A percentile compares a stretch with the other conserved stretches of the same genome.
Evolutionary conservation across 2,888 invertebrate species (phyloP).

Genomic region (Frankliniella intonsa): DNA sequence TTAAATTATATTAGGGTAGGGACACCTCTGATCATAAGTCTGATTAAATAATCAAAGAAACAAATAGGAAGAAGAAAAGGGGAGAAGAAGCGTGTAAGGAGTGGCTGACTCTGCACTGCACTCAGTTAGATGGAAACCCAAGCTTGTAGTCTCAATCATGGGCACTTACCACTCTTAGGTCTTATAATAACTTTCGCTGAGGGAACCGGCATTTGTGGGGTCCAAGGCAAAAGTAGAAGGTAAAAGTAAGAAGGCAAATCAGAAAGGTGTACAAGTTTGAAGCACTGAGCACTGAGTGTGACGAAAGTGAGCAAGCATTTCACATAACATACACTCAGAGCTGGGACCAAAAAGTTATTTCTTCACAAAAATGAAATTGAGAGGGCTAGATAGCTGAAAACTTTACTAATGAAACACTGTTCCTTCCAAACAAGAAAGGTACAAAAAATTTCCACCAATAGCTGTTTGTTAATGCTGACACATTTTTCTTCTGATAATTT

Average conservation of each 20-base stretch:
- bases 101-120: slow-evolving; percentile 15
- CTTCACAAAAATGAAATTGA: too few species aligned
- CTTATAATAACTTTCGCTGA: slow-evolving; percentile 51
- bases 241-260: slow-evolving; percentile 27
- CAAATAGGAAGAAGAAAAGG: slow-evolving; percentile 34
- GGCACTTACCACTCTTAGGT: slow-evolving; percentile 51
- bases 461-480: not conserved
- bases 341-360: not conserved
- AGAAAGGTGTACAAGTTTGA: slow-evolving; percentile 27
- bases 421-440: not conserved
- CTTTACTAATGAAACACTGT: not conserved
- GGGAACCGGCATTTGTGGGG: slow-evolving; percentile 27
- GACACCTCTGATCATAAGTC: not conserved
- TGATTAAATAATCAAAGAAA: slow-evolving; percentile 28
- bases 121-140: slow-evolving; percentile 24
- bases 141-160: slow-evolving; percentile 43
- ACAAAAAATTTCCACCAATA: not conserved
- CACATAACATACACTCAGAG: slow-evolving; percentile 17
- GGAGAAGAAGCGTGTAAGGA: slow-evolving; percentile 31
- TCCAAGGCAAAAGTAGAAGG: slow-evolving; percentile 23
- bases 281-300: slow-evolving; percentile 20
- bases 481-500: not conserved
- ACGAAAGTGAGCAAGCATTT: slow-evolving; percentile 4
- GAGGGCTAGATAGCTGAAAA: too few species aligned
- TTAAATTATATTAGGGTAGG: not conserved